phyloP scores from a whole-genome alignment of 2,797 vertebrate genomes.

The Platalea minor region DNA sequence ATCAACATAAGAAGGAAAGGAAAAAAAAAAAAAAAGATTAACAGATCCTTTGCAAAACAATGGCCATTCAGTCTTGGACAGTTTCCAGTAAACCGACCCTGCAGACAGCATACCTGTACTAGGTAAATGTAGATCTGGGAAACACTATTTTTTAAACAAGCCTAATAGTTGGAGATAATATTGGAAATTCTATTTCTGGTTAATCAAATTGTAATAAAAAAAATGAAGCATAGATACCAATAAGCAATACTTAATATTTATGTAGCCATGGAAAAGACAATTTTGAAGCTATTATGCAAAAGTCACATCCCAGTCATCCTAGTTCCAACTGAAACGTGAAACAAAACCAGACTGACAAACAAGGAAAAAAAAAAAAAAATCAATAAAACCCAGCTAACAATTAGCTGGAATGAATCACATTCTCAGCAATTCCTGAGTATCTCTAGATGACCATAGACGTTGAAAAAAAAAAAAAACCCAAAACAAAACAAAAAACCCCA shows the following conservation, averaged over 20 bases:
- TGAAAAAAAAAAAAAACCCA: background rate
- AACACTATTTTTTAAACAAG: background rate
- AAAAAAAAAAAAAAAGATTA: background rate
- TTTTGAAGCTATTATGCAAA: background rate
- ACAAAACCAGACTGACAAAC: background rate
- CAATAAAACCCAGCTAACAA: background rate
- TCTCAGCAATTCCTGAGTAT: background rate
- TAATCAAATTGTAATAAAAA: background rate
- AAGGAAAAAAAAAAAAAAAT: background rate
- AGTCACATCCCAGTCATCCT: background rate
- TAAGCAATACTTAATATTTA: background rate
- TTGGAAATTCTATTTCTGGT: background rate
- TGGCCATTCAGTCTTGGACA: background rate
- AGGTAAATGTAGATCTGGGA: background rate
- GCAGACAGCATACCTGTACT: background rate
- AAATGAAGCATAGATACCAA: rapidly evolving
- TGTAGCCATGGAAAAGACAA: background rate
- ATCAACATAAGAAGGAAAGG: background rate
- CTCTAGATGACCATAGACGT: background rate
- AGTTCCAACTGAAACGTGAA: background rate
- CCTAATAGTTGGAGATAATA: background rate
- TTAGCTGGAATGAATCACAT: background rate
- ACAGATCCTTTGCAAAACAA: background rate
- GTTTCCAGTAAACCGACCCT: background rate
- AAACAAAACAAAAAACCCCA: no score